Conservation (phyloP, 2,113 vertebrate genomes). For the Apodemus sylvaticus region DNA sequence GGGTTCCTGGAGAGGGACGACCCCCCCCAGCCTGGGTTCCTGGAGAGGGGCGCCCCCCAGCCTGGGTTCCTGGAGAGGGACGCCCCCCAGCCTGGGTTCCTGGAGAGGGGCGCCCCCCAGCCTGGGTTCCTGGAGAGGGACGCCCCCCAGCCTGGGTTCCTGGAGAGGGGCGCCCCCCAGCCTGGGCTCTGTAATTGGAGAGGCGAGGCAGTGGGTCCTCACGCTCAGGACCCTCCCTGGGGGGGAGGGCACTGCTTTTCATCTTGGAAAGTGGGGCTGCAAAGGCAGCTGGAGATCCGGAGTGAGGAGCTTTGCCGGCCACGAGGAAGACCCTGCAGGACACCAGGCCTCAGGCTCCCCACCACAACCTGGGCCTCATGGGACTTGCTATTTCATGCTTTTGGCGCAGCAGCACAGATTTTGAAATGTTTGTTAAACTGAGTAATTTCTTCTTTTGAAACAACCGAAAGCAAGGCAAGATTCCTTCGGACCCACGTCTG, state of each 20-base stretch:
- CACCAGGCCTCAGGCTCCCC: not conserved
- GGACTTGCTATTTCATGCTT: not conserved
- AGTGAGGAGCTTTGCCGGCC: not conserved
- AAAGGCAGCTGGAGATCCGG: not conserved
- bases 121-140: not conserved
- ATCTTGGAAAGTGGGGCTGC: not conserved
- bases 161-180: not conserved
- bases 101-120: not conserved
- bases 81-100: not conserved
- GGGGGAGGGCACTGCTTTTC: not conserved
- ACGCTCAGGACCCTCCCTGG: not conserved
- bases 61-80: not conserved
- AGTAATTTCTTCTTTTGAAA: conserved; percentile 20
- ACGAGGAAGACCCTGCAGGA: not conserved
- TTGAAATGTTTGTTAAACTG: conserved; percentile 20
- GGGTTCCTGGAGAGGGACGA: not conserved
- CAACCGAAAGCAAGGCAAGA: conserved; percentile 12
- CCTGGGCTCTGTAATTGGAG: not conserved
- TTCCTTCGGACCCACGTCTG: not conserved
- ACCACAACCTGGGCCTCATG: not conserved
- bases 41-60: not conserved
- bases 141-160: not conserved
- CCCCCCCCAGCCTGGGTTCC: not conserved
- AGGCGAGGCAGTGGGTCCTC: not conserved
- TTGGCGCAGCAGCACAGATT: not conserved